Evolutionary conservation across 2,888 invertebrate genomes (phyloP), one percentile per base, ranked within the genome.

Genomic region (Cerceris rybyensis): DNA sequence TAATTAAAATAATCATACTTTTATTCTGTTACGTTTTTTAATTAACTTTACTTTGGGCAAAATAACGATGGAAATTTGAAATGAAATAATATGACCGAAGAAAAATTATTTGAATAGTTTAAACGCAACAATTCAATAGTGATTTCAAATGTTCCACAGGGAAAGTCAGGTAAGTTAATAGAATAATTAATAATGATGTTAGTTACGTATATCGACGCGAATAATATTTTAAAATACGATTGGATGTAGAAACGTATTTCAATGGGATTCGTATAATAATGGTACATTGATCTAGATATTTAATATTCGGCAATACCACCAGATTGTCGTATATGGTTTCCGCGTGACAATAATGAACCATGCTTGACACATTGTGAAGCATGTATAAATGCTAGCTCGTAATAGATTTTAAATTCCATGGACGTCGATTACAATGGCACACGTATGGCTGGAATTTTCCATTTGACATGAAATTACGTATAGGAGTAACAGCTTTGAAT

Each of bases 271-370:
- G 28, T 41, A 17, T 52, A 61, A 13, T 16, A 41, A 28, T 55
- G 54, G 2, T 61, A 4, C 9, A 11, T 41, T 55, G 55, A 42
- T 17, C n/a, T 49, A 54, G 68, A 5, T 57, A 16, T 52, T 61
- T 57, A 50, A 69, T 64, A 52, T 50, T 52, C 57, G 49, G 50
- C 49, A 61, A 70, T 41, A 41, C 65, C 63, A 49, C 43, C 50
- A 28, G 46, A 69, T 72, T 55, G 49, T 68, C 63, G 41, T 14
- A 59, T 49, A 52, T 68, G 71, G 52, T 71, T 68, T 61, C 39
- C 71, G 59, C 54, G 66, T 67, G 79, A 75, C 79, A 75, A 72
- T 79, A 69, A 75, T 71, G 57, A 74, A 66, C 61, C 70, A 61
- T 68, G 58, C 57, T 58, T 78, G 39, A 13, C 49, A 52, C 28